A percentile compares a stretch with the other conserved stretches of the same genome.
These are phyloP conservation scores for Microtus ochrogaster DNA, from an alignment of 2,113 vertebrate genomes.

Conservation along the genomic window DNA sequence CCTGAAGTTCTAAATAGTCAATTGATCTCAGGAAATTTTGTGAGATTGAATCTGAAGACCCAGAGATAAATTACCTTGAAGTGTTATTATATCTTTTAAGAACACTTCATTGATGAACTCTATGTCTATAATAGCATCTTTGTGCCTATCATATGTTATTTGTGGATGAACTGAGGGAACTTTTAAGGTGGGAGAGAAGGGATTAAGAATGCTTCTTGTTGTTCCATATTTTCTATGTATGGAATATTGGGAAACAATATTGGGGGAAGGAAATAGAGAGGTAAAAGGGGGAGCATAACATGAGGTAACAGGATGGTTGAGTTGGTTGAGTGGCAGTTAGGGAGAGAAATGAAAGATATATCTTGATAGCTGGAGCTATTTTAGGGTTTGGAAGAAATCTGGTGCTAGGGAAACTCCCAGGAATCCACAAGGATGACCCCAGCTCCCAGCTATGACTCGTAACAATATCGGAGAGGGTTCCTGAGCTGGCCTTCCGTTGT, in stretches of 20 bases:
- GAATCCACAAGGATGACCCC: no score
- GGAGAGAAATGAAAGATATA: no score
- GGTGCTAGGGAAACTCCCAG: no score
- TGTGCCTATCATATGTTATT: background rate
- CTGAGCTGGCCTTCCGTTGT: no score
- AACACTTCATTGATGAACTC: background rate
- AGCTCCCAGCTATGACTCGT: no score
- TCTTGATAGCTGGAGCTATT: no score
- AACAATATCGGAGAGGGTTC: no score
- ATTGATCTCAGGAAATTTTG: background rate
- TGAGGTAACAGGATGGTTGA: no score
- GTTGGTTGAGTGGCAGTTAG: no score
- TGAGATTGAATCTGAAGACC: background rate
- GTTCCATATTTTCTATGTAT: background rate
- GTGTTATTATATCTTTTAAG: background rate
- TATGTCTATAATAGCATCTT: background rate
- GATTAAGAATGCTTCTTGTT: background rate
- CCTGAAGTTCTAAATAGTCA: background rate
- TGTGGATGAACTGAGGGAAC: background rate
- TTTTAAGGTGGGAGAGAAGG: background rate
- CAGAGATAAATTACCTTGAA: background rate
- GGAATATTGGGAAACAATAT: background rate
- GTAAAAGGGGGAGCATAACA: no score
- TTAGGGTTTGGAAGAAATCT: no score
- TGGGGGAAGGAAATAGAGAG: no score